Evolutionary conservation across 2,888 invertebrate species (phyloP).

Genomic region (Magallana nippona): DNA sequence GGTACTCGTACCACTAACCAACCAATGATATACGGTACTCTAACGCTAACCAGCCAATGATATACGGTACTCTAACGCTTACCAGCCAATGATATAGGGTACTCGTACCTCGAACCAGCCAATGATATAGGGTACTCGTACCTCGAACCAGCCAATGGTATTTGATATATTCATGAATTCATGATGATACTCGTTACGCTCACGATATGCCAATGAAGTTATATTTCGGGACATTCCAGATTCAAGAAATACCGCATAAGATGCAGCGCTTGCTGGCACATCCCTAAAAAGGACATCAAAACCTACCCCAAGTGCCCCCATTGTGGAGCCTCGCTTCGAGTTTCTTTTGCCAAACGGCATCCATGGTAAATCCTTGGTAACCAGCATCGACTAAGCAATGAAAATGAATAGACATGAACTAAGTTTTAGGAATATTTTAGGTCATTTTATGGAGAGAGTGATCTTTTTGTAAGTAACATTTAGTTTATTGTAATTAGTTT

Average conservation of each 20-base stretch:
- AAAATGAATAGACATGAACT: not conserved
- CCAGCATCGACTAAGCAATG: not conserved
- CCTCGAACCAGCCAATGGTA: too few species aligned
- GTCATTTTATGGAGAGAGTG: not conserved
- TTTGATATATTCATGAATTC: too few species aligned
- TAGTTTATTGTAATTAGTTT: not conserved
- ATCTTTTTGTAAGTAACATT: not conserved
- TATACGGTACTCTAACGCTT: too few species aligned
- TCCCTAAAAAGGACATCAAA: constrained; percentile 77
- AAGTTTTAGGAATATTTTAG: constrained; percentile 18
- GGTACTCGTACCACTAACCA: too few species aligned
- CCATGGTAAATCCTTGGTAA: constrained; percentile 23
- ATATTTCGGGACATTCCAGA: constrained; percentile 58
- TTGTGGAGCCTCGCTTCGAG: constrained; percentile 68
- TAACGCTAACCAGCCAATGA: too few species aligned
- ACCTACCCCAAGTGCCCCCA: constrained; percentile 70
- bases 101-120: too few species aligned
- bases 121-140: too few species aligned
- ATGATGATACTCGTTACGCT: too few species aligned
- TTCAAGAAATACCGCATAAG: constrained; percentile 79
- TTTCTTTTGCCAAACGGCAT: constrained; percentile 51
- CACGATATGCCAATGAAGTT: too few species aligned
- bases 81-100: too few species aligned
- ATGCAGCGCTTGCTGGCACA: constrained; percentile 77
- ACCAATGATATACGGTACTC: too few species aligned